Evolutionary conservation across 2,113 vertebrate genomes (phyloP), one percentile per base, ranked within the genome.

Genomic region (Mustela lutreola): DNA sequence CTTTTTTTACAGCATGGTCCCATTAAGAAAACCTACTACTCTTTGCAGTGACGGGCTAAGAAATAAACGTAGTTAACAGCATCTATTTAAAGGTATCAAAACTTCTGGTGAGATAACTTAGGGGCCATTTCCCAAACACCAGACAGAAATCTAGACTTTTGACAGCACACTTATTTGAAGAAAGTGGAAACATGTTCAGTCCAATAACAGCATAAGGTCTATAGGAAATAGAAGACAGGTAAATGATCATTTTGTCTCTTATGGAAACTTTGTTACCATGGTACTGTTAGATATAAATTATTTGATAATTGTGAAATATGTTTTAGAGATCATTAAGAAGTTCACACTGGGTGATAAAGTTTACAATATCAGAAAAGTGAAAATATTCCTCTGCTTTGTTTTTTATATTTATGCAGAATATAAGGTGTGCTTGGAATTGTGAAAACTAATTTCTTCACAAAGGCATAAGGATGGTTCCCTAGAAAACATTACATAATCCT

Each of bases 161-260:
- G 96, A 96, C 28, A 97, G 81, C 31, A 0, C 1, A 1, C 36
- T 92, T 95, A 83, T 31, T n/a, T 48, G 94, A 97, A 96, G 79
- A 94, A 96, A 97, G 94, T 88, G 76, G 48, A 85, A 97, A 98
- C 92, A 79, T 11, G 45, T 95, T 86, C 95, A 70, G 90, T 85
- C 93, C 89, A 98, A 95, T 98, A 96, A 97, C 89, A 98, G 67
- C 86, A 86, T 76, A 91, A 96, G 75, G 56, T 67, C 92, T 42
- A 60, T 31, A 97, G 91, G 53, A 95, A 98, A 97, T 71, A 98
- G 98, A 93, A 97, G 95, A 97, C 84, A 94, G 87, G 97, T 92
- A 98, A 67, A 97, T 96, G 88, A 97, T 94, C 95, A 82, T 97
- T 97, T 98, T 96, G 97, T 96, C 97, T 97, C 88, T 94, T 96